Percentiles rank a stretch among this genome's conserved stretches.
Conservation (phyloP, 2,888 invertebrate genomes). For the Lottia scabra region DNA sequence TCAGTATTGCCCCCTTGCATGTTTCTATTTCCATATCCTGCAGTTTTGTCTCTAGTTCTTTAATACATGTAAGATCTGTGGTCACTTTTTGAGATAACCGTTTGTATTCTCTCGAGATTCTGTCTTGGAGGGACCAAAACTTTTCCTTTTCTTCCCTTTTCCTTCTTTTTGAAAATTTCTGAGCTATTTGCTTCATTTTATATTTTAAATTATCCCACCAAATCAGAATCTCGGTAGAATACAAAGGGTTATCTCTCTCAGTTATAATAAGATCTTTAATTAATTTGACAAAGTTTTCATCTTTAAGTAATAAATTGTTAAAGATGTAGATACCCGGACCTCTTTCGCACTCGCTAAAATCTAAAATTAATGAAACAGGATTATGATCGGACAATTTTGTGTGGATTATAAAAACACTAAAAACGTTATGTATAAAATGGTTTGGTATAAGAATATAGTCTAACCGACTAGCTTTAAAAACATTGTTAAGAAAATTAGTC, state of each 20-base stretch:
- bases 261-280: constrained; percentile 1
- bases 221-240: constrained; percentile 7
- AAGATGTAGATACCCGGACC: constrained; percentile 20
- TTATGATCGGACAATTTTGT: background rate
- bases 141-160: constrained; percentile 6
- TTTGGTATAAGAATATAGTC: too few species aligned
- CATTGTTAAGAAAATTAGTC: too few species aligned
- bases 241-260: background rate
- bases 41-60: background rate
- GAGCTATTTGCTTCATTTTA: constrained; percentile 11
- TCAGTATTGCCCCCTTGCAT: background rate
- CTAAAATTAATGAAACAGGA: background rate
- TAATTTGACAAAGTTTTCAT: constrained; percentile 8
- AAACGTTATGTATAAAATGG: background rate
- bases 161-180: constrained; percentile 6
- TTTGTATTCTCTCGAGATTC: constrained; percentile 3
- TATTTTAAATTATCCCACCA: constrained; percentile 29
- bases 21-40: background rate
- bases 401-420: background rate
- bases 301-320: constrained; percentile 15
- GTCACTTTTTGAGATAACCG: background rate
- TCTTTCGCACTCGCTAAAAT: constrained; percentile 14
- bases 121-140: constrained; percentile 15
- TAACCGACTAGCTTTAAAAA: too few species aligned
- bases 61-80: background rate